Evolutionary conservation across 2,888 invertebrate species (phyloP), one percentile per base, ranked within the genome.

Genomic region (Eupeodes latifasciatus): DNA sequence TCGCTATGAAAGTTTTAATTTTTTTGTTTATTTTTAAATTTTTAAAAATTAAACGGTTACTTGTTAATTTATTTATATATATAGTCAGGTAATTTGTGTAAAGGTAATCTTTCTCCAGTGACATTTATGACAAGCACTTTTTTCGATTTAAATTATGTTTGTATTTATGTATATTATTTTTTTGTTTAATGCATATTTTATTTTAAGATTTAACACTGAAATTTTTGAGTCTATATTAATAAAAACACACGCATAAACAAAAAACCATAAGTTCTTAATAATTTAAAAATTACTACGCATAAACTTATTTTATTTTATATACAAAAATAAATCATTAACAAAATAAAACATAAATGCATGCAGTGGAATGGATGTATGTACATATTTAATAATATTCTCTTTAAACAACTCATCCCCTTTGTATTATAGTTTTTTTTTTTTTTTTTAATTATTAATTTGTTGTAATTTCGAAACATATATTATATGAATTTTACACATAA

Each of bases 401-500:
- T 27, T n/a, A 53, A 16, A 11, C 53, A 27, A 53, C 27, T 66
- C n/a, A 44, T 11, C 3, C 36, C 61, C 19, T 49, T 55, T 81
- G 84, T 85, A 85, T 76, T 64, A 85, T 85, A 85, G 51, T 44
- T 67, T 83, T 75, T 72, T 85, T 85, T 76, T 27, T 27, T 27
- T 27, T 2, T 27, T 27, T 2, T 27, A 2, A 27, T 27, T 27
- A 27, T 27, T 81, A 14, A 75, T 53, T 62, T 40, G 71, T 71
- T 71, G 36, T 55, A 69, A 53, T 69, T 69, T 53, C 9, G n/a
- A 69, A 69, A 71, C 19, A 27, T 76, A 61, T 81, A 44, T 40
- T 49, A 67, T 74, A 72, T 75, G 80, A 80, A 62, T 66, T 80
- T 82, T 78, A 72, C 66, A 71, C 57, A 67, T 71, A 59, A 40